These are phyloP conservation scores for Nothocercus nigrocapillus DNA, from an alignment of 2,113 vertebrate species.

Conservation along the genomic window DNA sequence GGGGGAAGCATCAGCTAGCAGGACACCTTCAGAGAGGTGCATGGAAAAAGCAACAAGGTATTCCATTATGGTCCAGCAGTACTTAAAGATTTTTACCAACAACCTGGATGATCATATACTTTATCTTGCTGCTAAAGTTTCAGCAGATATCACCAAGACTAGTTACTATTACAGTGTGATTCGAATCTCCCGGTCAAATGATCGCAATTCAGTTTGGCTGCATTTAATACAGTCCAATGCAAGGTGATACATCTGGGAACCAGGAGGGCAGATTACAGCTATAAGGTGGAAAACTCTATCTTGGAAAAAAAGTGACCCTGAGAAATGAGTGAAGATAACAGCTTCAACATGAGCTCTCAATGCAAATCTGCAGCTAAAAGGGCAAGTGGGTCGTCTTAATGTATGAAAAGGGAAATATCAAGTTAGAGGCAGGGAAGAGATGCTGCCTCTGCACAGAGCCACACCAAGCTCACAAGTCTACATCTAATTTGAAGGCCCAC, in stretches of 20 bases:
- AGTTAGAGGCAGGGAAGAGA: not conserved
- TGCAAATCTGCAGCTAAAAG: conserved; percentile 50
- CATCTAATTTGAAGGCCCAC: not conserved
- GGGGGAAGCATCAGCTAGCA: not conserved
- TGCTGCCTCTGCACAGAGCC: not conserved
- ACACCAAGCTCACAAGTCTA: not conserved
- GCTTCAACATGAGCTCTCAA: conserved; percentile 59
- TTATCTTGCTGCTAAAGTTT: conserved; percentile 47
- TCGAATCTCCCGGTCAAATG: conserved; percentile 27
- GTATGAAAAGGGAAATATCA: conserved; percentile 14
- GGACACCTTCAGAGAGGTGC: not conserved
- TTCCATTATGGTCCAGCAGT: not conserved
- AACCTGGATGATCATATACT: not conserved
- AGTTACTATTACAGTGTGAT: conserved; percentile 38
- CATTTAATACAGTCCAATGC: conserved; percentile 63
- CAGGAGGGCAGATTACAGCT: conserved; percentile 40
- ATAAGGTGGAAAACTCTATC: conserved; percentile 35
- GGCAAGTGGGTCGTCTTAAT: not conserved
- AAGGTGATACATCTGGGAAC: conserved; percentile 72
- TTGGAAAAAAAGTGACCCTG: conserved; percentile 54
- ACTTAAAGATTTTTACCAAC: conserved; percentile 30
- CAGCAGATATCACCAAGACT: conserved; percentile 45
- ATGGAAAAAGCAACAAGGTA: not conserved
- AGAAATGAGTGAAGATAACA: conserved; percentile 52
- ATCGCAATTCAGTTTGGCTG: conserved; percentile 41